phyloP scores from a whole-genome alignment of 2,113 vertebrate species.

The Bubalus kerabau region DNA sequence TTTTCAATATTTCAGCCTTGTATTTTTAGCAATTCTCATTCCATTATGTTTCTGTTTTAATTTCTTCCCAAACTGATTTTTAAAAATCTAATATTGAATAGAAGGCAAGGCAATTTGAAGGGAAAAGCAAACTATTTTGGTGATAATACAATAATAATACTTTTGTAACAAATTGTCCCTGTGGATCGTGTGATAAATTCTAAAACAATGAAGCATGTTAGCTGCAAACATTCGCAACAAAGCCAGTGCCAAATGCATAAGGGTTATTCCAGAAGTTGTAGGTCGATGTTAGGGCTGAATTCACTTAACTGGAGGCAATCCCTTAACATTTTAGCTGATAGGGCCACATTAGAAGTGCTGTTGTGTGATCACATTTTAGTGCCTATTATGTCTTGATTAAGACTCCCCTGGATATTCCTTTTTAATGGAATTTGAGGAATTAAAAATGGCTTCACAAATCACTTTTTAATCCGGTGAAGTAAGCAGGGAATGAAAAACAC shows the following conservation, averaged over 20 bases:
- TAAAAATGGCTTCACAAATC: conserved; percentile 76
- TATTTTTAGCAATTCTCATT: conserved; percentile 51
- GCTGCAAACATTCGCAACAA: neutral
- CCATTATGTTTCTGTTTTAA: conserved; percentile 62
- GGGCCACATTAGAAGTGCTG: neutral
- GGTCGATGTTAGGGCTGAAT: neutral
- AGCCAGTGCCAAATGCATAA: neutral
- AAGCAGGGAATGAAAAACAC: conserved; percentile 69
- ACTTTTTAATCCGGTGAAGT: conserved; percentile 71
- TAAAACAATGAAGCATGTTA: neutral
- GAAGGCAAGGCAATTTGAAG: conserved; percentile 13
- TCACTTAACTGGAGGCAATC: neutral
- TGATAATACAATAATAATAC: conserved; percentile 2
- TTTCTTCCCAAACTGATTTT: conserved; percentile 56
- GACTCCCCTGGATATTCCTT: conserved; percentile 42
- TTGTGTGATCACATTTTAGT: conserved; percentile 33
- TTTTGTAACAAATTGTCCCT: neutral
- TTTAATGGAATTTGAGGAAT: conserved; percentile 76
- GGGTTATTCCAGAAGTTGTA: neutral
- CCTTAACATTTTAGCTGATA: neutral
- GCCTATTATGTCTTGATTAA: conserved; percentile 64
- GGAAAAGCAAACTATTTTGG: neutral
- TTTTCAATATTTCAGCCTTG: conserved; percentile 45
- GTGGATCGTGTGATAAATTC: neutral
- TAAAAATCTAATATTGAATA: conserved; percentile 41